phyloP scores from a whole-genome alignment of 2,888 invertebrate genomes.

The Lasioglossum figueresi region DNA sequence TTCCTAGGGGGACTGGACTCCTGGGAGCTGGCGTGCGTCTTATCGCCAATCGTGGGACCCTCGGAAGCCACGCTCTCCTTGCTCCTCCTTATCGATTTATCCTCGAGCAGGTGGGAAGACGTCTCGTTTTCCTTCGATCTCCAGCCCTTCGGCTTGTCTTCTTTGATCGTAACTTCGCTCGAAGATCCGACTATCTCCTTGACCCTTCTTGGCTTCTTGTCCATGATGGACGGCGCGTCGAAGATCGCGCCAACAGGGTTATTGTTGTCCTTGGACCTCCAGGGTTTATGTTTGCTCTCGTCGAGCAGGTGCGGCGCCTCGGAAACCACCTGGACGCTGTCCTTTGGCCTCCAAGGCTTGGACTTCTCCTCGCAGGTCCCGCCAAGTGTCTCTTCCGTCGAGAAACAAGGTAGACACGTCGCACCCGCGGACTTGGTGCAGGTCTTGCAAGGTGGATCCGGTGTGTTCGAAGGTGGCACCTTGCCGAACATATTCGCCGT shows the following conservation, averaged over 20 bases:
- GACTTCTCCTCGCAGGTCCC: slow-evolving; percentile 75
- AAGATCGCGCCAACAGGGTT: not conserved
- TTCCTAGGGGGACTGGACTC: not conserved
- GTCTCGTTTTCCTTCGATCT: slow-evolving; percentile 6
- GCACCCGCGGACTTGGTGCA: slow-evolving; percentile 56
- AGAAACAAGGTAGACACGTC: slow-evolving; percentile 78
- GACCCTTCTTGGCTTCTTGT: slow-evolving; percentile 5
- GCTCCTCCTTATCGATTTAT: slow-evolving; percentile 43
- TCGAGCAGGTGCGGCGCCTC: slow-evolving; percentile 58
- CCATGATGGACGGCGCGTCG: not conserved
- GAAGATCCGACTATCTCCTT: slow-evolving; percentile 25
- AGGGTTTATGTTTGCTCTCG: slow-evolving; percentile 37
- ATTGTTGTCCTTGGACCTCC: slow-evolving; percentile 29
- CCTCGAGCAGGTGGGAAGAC: slow-evolving; percentile 17
- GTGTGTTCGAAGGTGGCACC: slow-evolving; percentile 77
- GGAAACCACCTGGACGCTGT: slow-evolving; percentile 61
- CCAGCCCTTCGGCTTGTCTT: not conserved
- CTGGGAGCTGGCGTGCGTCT: slow-evolving; percentile 15
- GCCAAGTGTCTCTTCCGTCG: slow-evolving; percentile 70
- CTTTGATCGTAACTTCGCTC: not conserved
- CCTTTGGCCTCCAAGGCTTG: slow-evolving; percentile 73
- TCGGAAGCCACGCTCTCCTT: slow-evolving; percentile 38
- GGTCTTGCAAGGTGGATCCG: slow-evolving; percentile 69
- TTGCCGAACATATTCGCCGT: slow-evolving; percentile 79
- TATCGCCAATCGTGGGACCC: slow-evolving; percentile 32